phyloP scores from a whole-genome alignment of 1,140 invertebrate genomes.

The Palaemon carinicauda region DNA sequence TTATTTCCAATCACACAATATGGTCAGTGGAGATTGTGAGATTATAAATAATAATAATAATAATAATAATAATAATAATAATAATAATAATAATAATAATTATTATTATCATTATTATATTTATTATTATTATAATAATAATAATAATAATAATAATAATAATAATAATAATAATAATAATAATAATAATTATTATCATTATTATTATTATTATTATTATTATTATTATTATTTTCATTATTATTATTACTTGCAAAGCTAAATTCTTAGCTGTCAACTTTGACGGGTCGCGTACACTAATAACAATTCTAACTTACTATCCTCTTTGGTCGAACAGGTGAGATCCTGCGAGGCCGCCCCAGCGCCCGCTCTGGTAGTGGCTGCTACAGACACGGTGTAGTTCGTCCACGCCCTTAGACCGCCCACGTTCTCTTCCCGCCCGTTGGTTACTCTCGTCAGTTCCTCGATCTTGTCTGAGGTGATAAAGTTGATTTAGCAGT shows the following conservation, averaged over 20 bases:
- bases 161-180: neutral
- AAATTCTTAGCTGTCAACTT: no score
- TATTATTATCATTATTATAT: no score
- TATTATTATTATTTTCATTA: no score
- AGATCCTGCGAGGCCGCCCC: slow-evolving; percentile 66
- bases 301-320: slow-evolving; percentile 62
- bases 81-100: no score
- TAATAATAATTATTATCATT: neutral
- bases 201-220: neutral
- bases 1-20: no score
- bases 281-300: no score
- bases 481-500: neutral
- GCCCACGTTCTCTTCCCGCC: slow-evolving; percentile 66
- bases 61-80: no score
- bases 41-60: no score
- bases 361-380: slow-evolving; percentile 67
- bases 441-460: slow-evolving; percentile 11
- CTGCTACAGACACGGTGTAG: slow-evolving; percentile 67
- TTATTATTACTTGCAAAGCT: no score
- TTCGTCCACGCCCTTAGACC: slow-evolving; percentile 66
- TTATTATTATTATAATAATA: no score
- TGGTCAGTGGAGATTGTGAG: no score
- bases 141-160: no score
- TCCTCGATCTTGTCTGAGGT: slow-evolving; percentile 29
- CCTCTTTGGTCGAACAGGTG: slow-evolving; percentile 65